These are phyloP conservation scores for Macroteleia sp. DNA, from an alignment of 2,888 invertebrate species.

Conservation along the genomic window DNA sequence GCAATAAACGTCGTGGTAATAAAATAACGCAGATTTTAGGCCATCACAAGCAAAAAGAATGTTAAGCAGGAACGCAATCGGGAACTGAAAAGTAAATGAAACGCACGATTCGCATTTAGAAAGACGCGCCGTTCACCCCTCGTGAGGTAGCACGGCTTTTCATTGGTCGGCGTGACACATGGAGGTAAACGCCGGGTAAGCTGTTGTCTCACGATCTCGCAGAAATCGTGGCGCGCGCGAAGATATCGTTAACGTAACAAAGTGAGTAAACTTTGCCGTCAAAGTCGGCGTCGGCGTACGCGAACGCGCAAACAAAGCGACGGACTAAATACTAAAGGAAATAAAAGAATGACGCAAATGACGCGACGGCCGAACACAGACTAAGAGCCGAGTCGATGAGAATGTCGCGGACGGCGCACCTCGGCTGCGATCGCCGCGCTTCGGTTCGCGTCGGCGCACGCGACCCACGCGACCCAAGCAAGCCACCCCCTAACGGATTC, in stretches of 20 bases:
- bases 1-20: constrained; percentile 7
- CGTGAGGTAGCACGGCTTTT: constrained; percentile 30
- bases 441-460: constrained; percentile 66
- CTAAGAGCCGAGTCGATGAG: constrained; percentile 74
- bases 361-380: constrained; percentile 69
- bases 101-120: constrained; percentile 40
- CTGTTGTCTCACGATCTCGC: background rate
- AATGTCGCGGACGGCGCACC: constrained; percentile 42
- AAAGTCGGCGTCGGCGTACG: constrained; percentile 39
- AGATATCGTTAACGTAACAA: background rate
- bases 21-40: constrained; percentile 31
- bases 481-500: constrained; percentile 23
- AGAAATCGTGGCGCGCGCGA: background rate
- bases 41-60: constrained; percentile 14
- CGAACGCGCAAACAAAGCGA: constrained; percentile 60
- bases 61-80: constrained; percentile 5
- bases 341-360: constrained; percentile 77
- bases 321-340: constrained; percentile 71
- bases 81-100: constrained; percentile 4
- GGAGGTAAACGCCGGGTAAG: constrained; percentile 41
- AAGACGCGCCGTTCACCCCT: constrained; percentile 56
- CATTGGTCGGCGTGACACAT: constrained; percentile 53
- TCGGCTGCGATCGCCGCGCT: constrained; percentile 57
- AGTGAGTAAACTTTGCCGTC: no score
- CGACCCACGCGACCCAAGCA: constrained; percentile 21